Conservation (phyloP, 2,113 vertebrate species). For the Caloenas nicobarica region DNA sequence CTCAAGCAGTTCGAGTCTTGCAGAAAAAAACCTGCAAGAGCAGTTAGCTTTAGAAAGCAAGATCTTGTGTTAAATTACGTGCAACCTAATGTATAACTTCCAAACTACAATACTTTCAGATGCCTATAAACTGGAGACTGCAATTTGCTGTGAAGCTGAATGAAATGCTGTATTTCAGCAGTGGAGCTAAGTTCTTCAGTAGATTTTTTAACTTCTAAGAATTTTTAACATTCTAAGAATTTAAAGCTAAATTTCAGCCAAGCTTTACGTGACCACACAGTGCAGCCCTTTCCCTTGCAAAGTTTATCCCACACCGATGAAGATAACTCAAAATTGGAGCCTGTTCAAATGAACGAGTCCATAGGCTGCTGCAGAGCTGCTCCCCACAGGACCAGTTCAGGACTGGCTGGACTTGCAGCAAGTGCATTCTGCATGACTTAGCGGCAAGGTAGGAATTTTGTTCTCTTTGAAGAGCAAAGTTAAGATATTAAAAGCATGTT, state of each 20-base stretch:
- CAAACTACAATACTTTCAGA: background rate
- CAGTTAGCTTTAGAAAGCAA: background rate
- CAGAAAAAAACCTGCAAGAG: background rate
- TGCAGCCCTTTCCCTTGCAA: background rate
- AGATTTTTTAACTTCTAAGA: background rate
- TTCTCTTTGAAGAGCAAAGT: background rate
- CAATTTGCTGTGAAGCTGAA: background rate
- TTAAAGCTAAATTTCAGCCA: background rate
- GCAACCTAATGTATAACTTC: background rate
- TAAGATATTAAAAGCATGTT: background rate
- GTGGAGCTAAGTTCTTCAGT: background rate
- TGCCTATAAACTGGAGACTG: background rate
- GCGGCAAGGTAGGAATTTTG: background rate
- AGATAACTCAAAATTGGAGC: background rate
- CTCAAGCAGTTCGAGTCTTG: background rate
- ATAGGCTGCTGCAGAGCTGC: background rate
- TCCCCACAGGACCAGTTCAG: background rate
- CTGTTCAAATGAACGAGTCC: background rate
- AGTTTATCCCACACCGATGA: background rate
- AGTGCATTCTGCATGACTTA: background rate
- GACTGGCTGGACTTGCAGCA: background rate
- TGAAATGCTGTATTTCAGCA: background rate
- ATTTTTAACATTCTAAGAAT: background rate
- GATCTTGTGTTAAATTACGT: background rate
- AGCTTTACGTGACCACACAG: background rate